A percentile compares a stretch with the other conserved stretches of the same genome.
Evolutionary conservation across 2,113 vertebrate species (phyloP).

Genomic region (Aramus guarauna): DNA sequence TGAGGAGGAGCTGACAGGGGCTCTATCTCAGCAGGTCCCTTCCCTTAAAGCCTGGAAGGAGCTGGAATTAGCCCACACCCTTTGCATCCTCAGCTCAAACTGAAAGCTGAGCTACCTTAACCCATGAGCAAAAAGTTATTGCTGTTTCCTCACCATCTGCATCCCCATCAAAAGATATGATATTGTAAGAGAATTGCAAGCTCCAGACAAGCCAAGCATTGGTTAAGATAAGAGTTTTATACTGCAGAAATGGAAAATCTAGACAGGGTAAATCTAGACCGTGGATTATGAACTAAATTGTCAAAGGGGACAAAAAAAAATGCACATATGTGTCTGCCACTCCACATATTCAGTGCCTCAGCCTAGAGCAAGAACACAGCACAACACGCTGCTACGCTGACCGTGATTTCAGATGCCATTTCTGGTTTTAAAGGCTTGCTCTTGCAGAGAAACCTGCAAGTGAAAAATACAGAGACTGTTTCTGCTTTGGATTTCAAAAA

Average conservation of each 20-base stretch:
- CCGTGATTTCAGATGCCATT: neutral
- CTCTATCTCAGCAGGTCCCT: neutral
- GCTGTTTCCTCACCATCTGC: neutral
- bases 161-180: neutral
- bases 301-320: neutral
- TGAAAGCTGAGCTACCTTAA: neutral
- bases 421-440: neutral
- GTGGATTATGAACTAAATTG: neutral
- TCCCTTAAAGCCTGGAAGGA: neutral
- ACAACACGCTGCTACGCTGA: rapidly evolving
- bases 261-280: neutral
- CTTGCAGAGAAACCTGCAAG: neutral
- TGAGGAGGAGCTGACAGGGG: neutral
- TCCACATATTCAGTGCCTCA: neutral
- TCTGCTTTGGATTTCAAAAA: neutral
- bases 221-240: neutral
- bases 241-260: neutral
- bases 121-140: neutral
- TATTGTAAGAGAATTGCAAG: neutral
- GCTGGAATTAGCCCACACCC: neutral
- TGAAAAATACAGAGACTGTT: neutral
- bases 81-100: neutral
- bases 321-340: rapidly evolving
- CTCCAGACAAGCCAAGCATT: neutral
- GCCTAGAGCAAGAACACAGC: neutral